Evolutionary conservation across 2,888 invertebrate species (phyloP).

Genomic region (Polyommatus iphigenia): DNA sequence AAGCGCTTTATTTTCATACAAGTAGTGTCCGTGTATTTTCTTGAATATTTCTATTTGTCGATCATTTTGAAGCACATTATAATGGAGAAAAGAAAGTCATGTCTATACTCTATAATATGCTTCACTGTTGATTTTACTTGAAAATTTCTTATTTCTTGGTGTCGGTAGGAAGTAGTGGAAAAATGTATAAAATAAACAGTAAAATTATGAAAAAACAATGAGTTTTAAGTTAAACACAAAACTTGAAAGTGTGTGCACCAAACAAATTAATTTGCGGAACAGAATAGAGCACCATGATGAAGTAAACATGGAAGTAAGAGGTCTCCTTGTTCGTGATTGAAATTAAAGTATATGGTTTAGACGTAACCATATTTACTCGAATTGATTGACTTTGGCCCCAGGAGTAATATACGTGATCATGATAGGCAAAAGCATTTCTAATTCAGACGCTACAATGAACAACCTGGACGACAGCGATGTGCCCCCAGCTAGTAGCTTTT

Average conservation of each 20-base stretch:
- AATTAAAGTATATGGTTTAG: neutral
- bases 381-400: neutral
- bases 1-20: no score
- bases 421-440: slow-evolving; percentile 49
- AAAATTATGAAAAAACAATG: neutral
- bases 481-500: slow-evolving; percentile 55
- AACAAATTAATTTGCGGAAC: neutral
- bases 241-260: neutral
- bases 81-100: no score
- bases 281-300: neutral
- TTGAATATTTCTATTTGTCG: no score
- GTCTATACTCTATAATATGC: no score
- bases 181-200: neutral
- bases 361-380: neutral
- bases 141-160: neutral
- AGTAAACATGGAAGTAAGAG: neutral
- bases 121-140: no score
- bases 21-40: no score
- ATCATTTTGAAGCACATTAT: no score
- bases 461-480: slow-evolving; percentile 50
- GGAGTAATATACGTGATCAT: slow-evolving; percentile 37
- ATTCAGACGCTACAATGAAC: slow-evolving; percentile 50
- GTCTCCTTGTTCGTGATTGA: neutral
- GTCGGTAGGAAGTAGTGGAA: neutral
- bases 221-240: neutral